Conservation (phyloP, 2,888 invertebrate species). For the Hyppa rectilinea region DNA sequence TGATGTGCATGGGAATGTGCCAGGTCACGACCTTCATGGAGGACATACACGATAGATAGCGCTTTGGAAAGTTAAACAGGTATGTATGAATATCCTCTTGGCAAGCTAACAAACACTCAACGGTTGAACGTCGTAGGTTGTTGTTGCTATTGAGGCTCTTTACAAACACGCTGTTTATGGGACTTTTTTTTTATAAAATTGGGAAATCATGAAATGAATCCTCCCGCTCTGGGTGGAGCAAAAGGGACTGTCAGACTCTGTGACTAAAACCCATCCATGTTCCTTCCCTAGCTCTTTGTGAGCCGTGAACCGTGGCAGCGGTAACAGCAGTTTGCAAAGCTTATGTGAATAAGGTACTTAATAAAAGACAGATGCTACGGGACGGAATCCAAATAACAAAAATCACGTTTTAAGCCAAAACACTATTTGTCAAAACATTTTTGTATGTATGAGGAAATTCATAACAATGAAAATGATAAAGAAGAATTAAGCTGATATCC, state of each 20-base stretch:
- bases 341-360: neutral
- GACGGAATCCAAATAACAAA: neutral
- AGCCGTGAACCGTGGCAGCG: too few species aligned
- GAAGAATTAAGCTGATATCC: neutral
- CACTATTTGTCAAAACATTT: neutral
- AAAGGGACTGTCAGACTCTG: too few species aligned
- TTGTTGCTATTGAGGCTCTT: neutral
- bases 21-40: conserved; percentile 51
- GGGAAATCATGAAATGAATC: too few species aligned
- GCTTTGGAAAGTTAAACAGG: conserved; percentile 55
- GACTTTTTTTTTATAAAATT: too few species aligned
- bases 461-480: too few species aligned
- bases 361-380: neutral
- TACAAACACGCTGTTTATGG: neutral
- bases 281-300: too few species aligned
- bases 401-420: neutral
- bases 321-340: neutral
- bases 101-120: conserved; percentile 6
- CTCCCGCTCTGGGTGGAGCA: too few species aligned
- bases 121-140: conserved; percentile 4
- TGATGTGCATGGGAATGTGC: conserved; percentile 39
- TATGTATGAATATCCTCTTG: conserved; percentile 48
- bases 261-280: too few species aligned
- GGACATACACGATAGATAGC: conserved; percentile 34
- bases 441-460: neutral